Conservation (phyloP, 2,113 vertebrate genomes). For the Ancistrus triradiatus region DNA sequence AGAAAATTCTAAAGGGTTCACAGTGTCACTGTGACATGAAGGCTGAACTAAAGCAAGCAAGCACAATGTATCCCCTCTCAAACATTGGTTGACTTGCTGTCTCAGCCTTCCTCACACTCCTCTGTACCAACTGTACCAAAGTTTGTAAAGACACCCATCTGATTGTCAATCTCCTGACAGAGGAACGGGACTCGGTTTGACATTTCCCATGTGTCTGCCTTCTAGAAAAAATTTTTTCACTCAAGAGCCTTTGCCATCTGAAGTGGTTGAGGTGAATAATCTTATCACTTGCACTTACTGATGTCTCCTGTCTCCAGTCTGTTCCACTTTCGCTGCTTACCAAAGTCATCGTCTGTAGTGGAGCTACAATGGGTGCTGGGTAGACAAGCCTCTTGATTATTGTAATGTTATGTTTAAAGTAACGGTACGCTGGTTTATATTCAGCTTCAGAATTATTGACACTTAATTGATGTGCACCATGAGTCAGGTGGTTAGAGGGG, state of each 20-base stretch:
- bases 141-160: slow-evolving; percentile 17
- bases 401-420: too few species aligned
- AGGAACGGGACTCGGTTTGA: slow-evolving; percentile 1
- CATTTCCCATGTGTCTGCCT: slow-evolving; percentile 30
- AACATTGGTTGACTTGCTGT: not conserved
- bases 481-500: too few species aligned
- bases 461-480: too few species aligned
- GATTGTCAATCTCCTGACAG: slow-evolving; percentile 28
- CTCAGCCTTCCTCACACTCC: not conserved
- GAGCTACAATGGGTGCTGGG: too few species aligned
- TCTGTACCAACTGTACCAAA: not conserved
- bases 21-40: too few species aligned
- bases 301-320: slow-evolving; percentile 18
- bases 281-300: slow-evolving; percentile 15
- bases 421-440: too few species aligned
- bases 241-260: slow-evolving; percentile 28
- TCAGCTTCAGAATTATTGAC: too few species aligned
- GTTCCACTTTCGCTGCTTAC: not conserved
- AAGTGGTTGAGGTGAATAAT: slow-evolving; percentile 19
- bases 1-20: too few species aligned
- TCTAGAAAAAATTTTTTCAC: slow-evolving; percentile 15
- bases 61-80: not conserved
- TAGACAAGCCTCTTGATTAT: too few species aligned
- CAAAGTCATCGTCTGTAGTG: not conserved
- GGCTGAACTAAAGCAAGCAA: not conserved